Conservation (phyloP, 2,797 vertebrate species). For the Argya squamiceps region DNA sequence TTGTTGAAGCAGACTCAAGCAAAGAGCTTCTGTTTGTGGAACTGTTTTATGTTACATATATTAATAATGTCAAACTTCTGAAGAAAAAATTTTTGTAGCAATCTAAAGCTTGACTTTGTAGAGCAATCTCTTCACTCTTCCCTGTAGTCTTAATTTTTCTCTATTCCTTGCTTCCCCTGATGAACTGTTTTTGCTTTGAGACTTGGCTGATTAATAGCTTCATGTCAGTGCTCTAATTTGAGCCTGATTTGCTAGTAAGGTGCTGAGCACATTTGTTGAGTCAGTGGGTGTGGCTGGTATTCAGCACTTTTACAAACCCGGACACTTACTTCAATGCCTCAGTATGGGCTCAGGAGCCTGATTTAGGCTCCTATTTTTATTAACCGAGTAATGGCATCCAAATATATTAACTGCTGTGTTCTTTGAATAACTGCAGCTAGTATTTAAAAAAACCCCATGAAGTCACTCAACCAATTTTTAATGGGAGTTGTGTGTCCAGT, state of each 20-base stretch:
- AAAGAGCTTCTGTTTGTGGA: slow-evolving; percentile 20
- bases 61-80: slow-evolving; percentile 24
- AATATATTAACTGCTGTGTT: neutral
- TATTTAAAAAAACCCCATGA: neutral
- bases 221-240: neutral
- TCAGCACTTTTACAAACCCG: slow-evolving; percentile 29
- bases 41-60: neutral
- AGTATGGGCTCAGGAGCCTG: neutral
- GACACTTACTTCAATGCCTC: neutral
- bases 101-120: neutral
- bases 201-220: neutral
- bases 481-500: neutral
- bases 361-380: slow-evolving; percentile 35
- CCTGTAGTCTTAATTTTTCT: neutral
- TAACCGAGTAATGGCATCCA: neutral
- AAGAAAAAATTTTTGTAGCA: neutral
- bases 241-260: neutral
- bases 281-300: slow-evolving; percentile 26
- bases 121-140: neutral
- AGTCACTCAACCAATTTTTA: neutral
- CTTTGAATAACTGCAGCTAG: neutral
- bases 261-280: neutral
- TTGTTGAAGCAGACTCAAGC: neutral
- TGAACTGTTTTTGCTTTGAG: neutral
- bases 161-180: neutral